Evolutionary conservation across 92 coral and sea anemone species (phyloP).

Genomic region (Isaurus tuberculatus): DNA sequence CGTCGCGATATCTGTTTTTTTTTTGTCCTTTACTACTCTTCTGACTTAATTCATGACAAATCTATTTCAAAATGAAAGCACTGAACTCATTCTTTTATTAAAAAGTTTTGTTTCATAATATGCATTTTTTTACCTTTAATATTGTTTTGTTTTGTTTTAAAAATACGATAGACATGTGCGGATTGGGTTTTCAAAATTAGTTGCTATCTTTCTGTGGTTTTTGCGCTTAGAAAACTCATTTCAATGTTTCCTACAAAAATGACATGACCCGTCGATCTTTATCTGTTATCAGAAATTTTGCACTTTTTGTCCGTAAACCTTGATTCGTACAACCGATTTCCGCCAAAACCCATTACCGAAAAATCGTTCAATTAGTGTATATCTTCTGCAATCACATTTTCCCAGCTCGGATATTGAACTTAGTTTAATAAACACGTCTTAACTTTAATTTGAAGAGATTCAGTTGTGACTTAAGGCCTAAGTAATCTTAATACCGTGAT

Average conservation of each 20-base stretch:
- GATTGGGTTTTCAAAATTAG: conserved; percentile 6
- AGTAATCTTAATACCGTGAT: not conserved
- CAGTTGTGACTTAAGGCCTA: conserved; percentile 6
- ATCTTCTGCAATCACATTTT: conserved; percentile 35
- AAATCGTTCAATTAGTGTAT: conserved; percentile 42
- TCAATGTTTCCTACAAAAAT: conserved; percentile 36
- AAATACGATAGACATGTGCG: conserved; percentile 18
- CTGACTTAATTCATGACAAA: not conserved
- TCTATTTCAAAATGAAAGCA: not conserved
- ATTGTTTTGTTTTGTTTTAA: not conserved
- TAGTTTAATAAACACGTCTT: conserved; percentile 34
- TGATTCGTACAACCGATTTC: conserved; percentile 39
- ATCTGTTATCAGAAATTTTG: conserved; percentile 39
- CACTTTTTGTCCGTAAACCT: conserved; percentile 37
- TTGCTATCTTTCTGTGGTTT: conserved; percentile 38
- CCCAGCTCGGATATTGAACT: conserved; percentile 28
- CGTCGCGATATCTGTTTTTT: not conserved
- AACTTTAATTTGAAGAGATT: conserved; percentile 14
- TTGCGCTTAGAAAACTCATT: conserved; percentile 45
- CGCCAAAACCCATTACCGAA: conserved; percentile 51
- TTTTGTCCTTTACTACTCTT: not conserved
- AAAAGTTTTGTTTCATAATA: not conserved
- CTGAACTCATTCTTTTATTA: not conserved
- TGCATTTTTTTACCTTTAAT: not conserved
- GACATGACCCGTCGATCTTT: conserved; percentile 41